Evolutionary conservation across 2,888 invertebrate genomes (phyloP).

Genomic region (Chaetoderma sp.): DNA sequence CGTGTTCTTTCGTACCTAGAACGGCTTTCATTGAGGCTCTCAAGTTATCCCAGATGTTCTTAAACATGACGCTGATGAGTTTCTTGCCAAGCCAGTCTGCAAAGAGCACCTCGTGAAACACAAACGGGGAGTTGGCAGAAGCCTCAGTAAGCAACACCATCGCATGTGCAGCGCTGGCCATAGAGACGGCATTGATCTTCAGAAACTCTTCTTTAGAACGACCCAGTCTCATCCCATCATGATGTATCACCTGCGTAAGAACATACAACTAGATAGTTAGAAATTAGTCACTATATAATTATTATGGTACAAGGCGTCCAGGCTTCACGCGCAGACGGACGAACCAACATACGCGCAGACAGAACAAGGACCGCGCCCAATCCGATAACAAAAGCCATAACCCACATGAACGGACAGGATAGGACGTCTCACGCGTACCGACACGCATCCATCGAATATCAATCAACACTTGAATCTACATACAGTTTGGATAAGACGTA

Average conservation of each 20-base stretch:
- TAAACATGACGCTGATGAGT: conserved; percentile 63
- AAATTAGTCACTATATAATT: too few species aligned
- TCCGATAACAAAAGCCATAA: background rate
- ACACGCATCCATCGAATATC: too few species aligned
- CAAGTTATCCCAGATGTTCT: conserved; percentile 59
- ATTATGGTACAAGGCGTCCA: too few species aligned
- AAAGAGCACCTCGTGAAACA: conserved; percentile 65
- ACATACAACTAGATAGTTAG: background rate
- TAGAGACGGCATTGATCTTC: conserved; percentile 59
- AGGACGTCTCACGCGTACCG: too few species aligned
- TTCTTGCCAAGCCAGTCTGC: conserved; percentile 68
- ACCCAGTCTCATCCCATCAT: conserved; percentile 60
- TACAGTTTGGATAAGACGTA: too few species aligned
- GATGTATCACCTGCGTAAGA: conserved; percentile 58
- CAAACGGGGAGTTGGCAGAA: conserved; percentile 58
- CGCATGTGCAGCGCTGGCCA: conserved; percentile 59
- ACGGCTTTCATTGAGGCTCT: conserved; percentile 62
- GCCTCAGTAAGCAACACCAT: conserved; percentile 64
- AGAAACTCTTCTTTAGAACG: conserved; percentile 67
- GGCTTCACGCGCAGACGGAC: too few species aligned
- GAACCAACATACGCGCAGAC: too few species aligned
- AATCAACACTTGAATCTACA: background rate
- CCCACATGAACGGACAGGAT: too few species aligned
- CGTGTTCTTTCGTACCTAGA: conserved; percentile 57
- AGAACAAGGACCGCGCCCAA: background rate